Evolutionary conservation across 2,797 vertebrate species (phyloP).

Genomic region (Eulemur mongoz): DNA sequence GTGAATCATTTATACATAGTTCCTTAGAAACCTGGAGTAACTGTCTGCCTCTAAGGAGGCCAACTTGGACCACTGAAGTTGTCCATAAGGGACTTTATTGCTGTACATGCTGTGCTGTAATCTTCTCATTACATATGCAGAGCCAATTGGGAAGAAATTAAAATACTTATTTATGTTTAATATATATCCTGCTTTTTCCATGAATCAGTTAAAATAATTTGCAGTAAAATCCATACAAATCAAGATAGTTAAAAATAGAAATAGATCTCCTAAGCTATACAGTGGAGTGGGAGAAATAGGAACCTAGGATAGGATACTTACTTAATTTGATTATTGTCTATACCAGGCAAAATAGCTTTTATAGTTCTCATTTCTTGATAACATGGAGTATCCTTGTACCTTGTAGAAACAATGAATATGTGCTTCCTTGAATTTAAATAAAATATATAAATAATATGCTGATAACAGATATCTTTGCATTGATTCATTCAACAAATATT

Average conservation of each 20-base stretch:
- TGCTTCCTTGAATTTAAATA: neutral
- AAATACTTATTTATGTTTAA: conserved; percentile 45
- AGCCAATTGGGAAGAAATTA: neutral
- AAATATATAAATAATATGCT: neutral
- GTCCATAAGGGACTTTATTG: neutral
- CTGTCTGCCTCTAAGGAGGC: neutral
- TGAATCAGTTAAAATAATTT: neutral
- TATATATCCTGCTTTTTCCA: neutral
- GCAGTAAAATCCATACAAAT: neutral
- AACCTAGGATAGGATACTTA: neutral
- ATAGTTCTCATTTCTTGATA: neutral
- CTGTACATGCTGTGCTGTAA: neutral
- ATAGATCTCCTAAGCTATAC: neutral
- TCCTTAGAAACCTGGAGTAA: neutral
- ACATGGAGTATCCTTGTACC: neutral
- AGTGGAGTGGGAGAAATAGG: neutral
- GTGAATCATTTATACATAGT: neutral
- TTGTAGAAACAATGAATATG: neutral
- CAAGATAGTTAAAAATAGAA: conserved; percentile 12
- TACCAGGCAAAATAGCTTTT: neutral
- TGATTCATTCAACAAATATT: neutral
- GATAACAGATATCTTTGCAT: neutral
- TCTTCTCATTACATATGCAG: neutral
- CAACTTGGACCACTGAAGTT: neutral
- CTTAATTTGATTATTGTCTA: neutral